Evolutionary conservation across 1,140 invertebrate species (phyloP).

Genomic region (Drosophila triauraria): DNA sequence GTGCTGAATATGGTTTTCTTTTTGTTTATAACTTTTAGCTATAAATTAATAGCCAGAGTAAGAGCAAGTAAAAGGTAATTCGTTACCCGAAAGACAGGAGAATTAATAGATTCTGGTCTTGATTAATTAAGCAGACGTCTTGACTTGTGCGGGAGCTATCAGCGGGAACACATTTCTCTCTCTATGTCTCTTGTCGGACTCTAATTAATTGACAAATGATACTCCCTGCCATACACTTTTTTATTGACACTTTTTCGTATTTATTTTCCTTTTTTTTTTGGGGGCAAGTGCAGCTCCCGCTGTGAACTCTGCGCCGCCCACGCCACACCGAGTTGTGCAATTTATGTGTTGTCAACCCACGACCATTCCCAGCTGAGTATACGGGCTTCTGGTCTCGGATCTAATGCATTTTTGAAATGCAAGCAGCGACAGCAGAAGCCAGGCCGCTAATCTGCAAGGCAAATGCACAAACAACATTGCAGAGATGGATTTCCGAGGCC

Average conservation of each 20-base stretch:
- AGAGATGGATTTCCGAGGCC: conserved; percentile 18
- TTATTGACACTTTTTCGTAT: conserved; percentile 35
- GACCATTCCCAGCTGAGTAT: conserved; percentile 25
- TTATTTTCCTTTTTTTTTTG: conserved; percentile 14
- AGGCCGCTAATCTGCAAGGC: conserved; percentile 62
- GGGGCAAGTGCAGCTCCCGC: conserved; percentile 62
- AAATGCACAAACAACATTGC: conserved; percentile 65
- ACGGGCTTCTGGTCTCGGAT: conserved; percentile 18
- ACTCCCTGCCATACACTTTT: conserved; percentile 19
- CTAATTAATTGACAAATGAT: conserved; percentile 68
- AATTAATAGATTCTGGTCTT: conserved; percentile 24
- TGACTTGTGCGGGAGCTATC: conserved; percentile 5
- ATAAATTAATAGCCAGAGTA: not conserved
- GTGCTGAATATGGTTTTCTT: not conserved
- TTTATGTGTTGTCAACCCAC: conserved; percentile 40
- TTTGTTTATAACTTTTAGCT: too few relatives aligned
- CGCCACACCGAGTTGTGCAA: conserved; percentile 46
- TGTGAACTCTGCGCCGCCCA: conserved; percentile 25
- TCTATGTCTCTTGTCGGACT: conserved; percentile 39
- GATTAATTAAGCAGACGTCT: conserved; percentile 38
- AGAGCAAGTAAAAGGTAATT: conserved; percentile 1
- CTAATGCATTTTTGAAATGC: conserved; percentile 62
- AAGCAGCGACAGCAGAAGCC: conserved; percentile 11
- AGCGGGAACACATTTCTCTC: conserved; percentile 35
- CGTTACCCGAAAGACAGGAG: not conserved